Percentiles rank a stretch among this genome's conserved stretches.
Conservation (phyloP, 2,797 vertebrate species). For the Danio aesculapii region DNA sequence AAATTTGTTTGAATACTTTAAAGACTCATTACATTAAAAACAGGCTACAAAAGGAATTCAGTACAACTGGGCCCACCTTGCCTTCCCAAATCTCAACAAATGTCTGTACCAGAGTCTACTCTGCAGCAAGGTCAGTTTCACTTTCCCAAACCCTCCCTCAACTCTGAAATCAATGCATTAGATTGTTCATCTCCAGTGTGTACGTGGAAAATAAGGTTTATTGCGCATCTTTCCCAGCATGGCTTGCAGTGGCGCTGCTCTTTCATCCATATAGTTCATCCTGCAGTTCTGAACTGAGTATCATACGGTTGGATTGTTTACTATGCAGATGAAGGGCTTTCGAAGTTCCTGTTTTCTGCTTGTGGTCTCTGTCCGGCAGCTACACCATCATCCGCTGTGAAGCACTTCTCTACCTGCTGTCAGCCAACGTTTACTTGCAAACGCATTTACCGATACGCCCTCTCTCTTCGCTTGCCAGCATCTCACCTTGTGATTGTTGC, state of each 20-base stretch:
- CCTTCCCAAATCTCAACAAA: neutral
- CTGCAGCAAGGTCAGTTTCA: neutral
- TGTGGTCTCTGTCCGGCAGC: conserved; percentile 70
- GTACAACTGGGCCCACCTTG: neutral
- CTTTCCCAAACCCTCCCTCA: neutral
- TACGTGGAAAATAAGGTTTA: neutral
- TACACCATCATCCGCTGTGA: conserved; percentile 66
- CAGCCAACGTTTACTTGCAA: conserved; percentile 19
- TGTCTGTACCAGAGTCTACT: neutral
- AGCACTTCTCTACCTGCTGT: conserved; percentile 1
- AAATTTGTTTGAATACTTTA: too few relatives aligned
- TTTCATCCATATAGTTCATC: conserved; percentile 64
- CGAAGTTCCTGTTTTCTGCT: conserved; percentile 64
- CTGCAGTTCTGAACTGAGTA: conserved; percentile 67
- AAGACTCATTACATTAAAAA: too few relatives aligned
- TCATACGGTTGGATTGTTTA: conserved; percentile 85
- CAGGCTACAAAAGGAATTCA: neutral
- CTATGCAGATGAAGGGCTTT: conserved; percentile 93
- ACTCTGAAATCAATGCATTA: neutral
- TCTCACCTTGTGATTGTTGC: conserved; percentile 62
- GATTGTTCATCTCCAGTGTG: neutral
- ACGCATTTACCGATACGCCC: conserved; percentile 21
- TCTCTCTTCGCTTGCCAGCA: conserved; percentile 57
- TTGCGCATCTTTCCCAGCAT: neutral
- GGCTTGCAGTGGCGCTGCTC: conserved; percentile 14